Evolutionary conservation across 2,113 vertebrate species (phyloP), one percentile per base, ranked within the genome.

Genomic region (Rhynchomys soricoides): DNA sequence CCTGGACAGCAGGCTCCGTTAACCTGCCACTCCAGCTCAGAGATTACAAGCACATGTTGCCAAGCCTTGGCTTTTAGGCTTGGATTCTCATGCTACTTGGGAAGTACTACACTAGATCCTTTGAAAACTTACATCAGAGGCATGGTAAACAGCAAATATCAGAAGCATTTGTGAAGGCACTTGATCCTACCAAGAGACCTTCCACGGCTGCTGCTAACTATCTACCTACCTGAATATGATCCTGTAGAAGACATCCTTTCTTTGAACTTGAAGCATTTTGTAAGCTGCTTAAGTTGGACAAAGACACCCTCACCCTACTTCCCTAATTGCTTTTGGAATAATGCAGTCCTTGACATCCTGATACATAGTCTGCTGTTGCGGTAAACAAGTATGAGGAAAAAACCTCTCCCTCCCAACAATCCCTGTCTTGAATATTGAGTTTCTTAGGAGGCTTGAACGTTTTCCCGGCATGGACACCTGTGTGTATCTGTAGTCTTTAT

Each of bases 231-330:
- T 70, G 12, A 62, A 2, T 62, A 43, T 70, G 43, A 85, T 29
- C 70, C 95, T 71, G 37, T 10, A n/a, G 21, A 93, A 77, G 50
- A 70, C 22, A 64, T 83, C 83, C 48, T 70, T 89, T 75, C 59
- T 29, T 31, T 78, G 86, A 21, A 31, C 90, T 94, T 92, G 6
- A 83, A 48, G 48, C 89, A 15, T 82, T 91, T 78, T 94, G 22
- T 91, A 92, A 94, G 78, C 52, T 52, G 24, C 64, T 86, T 48
- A 81, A 16, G 75, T 5, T 45, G 34, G 43, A 45, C 52, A n/a
- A 55, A 55, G n/a, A 31, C 37, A 15, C 34, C 3, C 55, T 59
- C 78, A 70, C 68, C 34, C 4, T 11, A 57, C 89, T 97, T 92
- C 34, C 37, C 48, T 71, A 85, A 52, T 10, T 93, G 22, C 13